Base-by-base conservation (phyloP, 2,888 invertebrate species). In the Opisthograptis luteolata region DNA sequence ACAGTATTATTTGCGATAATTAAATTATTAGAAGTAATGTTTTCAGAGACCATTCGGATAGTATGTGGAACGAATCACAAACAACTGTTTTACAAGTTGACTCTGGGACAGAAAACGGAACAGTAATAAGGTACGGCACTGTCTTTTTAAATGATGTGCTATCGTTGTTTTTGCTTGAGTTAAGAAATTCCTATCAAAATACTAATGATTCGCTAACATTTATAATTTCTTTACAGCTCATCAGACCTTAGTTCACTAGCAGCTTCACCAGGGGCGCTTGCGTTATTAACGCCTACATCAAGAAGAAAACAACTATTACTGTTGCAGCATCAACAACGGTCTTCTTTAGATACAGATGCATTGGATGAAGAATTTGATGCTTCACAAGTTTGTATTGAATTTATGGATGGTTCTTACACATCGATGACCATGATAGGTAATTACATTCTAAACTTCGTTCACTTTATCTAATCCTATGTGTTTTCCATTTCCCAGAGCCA, bases 21-120 rank as follows among this genome's bases (percentile, higher is more conserved):
- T 12, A 7, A 14, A 28, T 27, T 22, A 32, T 9, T 32, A 32
- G 12, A 40, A 13, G 7, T 40, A 20, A 30, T 24, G 31, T 50
- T 71, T 79, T 49, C 67, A 88, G 95, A 70, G 96, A 96, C 78
- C 96, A 96, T 79, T 96, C 96, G 34, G 96, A 97, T 75, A 95
- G 96, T 37, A 94, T 96, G 70, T 96, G 96, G 96, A 97, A 96
- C 83, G 96, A 96, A 86, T 96, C 96, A 7, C 96, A 97, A 86
- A 94, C 95, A 5, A 96, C 96, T 0, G 95, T 96, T 9, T 89
- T 96, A 22, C 95, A 95, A 83, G 93, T 93, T 0, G 96, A 95
- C 72, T 93, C 94, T 9, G 93, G 93, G 28, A 93, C 93, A 9
- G 93, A 93, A 66, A 93, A 93, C 76, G 93, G 93, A 27, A 92